Evolutionary conservation across 2,113 vertebrate species (phyloP), one percentile per base, ranked within the genome.

Genomic region (Pseudorectes ferrugineus): DNA sequence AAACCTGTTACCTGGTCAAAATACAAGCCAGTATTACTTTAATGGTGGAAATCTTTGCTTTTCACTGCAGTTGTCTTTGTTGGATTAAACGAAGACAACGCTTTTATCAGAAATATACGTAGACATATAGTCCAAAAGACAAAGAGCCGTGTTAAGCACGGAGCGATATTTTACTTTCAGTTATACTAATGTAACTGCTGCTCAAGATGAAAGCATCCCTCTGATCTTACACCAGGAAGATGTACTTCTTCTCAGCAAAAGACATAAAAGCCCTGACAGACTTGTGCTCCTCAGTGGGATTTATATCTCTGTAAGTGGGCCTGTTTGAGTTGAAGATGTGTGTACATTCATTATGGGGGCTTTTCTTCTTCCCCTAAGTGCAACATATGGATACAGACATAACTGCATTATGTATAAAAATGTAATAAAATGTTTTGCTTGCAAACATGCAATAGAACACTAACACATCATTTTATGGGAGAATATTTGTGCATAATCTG

Each of bases 381-480:
- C 80, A 89, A 46, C 48, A 58, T 79, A 87, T 38, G 35, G 66
- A 74, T 43, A 18, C 80, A 79, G 88, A 82, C 24, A 42, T 74
- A 70, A 81, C 57, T 68, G 49, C 35, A 90, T 81, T 70, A 45
- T 2, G 1, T 70, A 59, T 81, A 74, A 59, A 90, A 93, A 76
- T 6, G 9, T 43, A 91, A 70, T 85, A 52, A 88, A 85, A 91
- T 48, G 21, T 61, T 96, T 88, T 92, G 71, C 80, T 75, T 89
- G 65, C 1, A 71, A 94, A 88, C 57, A 65, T 40, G 28, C 36
- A 81, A 49, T 84, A 82, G 90, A 94, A 92, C 58, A 62, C n/a
- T 81, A 85, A 62, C 43, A 76, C 22, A 36, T 88, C 17, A 33
- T 96, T 97, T 96, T 96, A 95, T 42, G 52, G 45, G 46, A 84